phyloP scores from a whole-genome alignment of 2,888 invertebrate species.

The Hydropsyche betteni region DNA sequence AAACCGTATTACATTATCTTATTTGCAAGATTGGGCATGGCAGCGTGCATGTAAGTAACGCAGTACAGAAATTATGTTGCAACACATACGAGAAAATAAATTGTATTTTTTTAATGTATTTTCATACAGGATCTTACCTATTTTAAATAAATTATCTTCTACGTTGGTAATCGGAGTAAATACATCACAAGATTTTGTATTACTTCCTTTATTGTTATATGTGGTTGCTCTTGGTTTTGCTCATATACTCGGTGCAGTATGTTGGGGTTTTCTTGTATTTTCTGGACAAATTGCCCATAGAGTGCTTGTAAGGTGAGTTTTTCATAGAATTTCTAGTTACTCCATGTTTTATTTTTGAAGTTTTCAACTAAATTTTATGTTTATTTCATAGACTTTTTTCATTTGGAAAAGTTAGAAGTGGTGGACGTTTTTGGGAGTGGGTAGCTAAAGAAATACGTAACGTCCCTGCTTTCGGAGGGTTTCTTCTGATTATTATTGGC shows the following conservation, averaged over 20 bases:
- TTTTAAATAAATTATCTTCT: slow-evolving; percentile 56
- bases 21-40: slow-evolving; percentile 61
- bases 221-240: slow-evolving; percentile 70
- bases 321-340: not conserved
- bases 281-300: slow-evolving; percentile 77
- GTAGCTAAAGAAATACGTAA: slow-evolving; percentile 72
- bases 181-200: slow-evolving; percentile 60
- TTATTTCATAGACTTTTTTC: slow-evolving; percentile 22
- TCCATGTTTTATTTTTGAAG: not conserved
- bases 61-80: slow-evolving; percentile 37
- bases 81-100: not conserved
- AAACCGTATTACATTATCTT: slow-evolving; percentile 68
- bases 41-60: slow-evolving; percentile 61
- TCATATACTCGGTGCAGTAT: slow-evolving; percentile 64
- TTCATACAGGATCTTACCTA: slow-evolving; percentile 57
- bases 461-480: slow-evolving; percentile 74
- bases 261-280: slow-evolving; percentile 69
- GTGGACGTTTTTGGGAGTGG: slow-evolving; percentile 68
- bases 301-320: slow-evolving; percentile 69
- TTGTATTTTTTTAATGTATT: slow-evolving; percentile 6
- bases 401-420: slow-evolving; percentile 54
- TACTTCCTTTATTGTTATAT: slow-evolving; percentile 71
- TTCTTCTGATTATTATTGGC: slow-evolving; percentile 70
- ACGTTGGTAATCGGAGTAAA: slow-evolving; percentile 58
- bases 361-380: not conserved